Base-by-base conservation (phyloP, 2,888 invertebrate species). In the Hirtodrosophila trivittata region DNA sequence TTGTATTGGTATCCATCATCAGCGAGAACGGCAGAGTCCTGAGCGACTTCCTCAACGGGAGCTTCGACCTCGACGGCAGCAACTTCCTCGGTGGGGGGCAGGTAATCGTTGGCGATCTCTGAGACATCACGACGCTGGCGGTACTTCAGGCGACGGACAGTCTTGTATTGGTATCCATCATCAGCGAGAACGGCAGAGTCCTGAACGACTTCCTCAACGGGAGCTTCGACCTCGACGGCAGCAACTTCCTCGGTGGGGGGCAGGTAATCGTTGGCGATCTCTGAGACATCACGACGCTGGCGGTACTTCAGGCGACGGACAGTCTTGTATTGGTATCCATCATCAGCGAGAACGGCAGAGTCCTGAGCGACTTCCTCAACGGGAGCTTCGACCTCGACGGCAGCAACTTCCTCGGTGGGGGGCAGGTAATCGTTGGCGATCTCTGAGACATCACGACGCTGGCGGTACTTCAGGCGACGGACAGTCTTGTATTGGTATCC, bases 401-500 rank as follows among this genome's bases (percentile, higher is more conserved):
- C 39, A 0, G 33, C 4, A 4, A 32, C 47, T 37, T 66, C 66
- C 37, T 59, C 63, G 1, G 63, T 16, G 0, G 72, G 64, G 1
- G 72, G 66, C 30, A 70, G 33, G 21, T 81, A 78, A 0, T 69
- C 49, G 3, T 64, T 68, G 30, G 63, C 55, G 13, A 78, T 37
- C 39, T 83, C 84, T 0, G 59, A 72, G 0, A 83, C 77, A 73
- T 84, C 78, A 47, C 80, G 80, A 33, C 84, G 84, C 0, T 67
- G 68, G 16, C 83, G 71, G 25, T 72, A 78, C 30, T 80, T 83
- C 13, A 81, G 47, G 0, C 75, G 73, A 12, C 78, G 71, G 5
- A 81, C 72, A 3, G 81, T 81, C 41, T 83, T 86, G 57, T 86
- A 86, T 5, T 73, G 69, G 54, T 81, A 77, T 0, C 77, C 77